Evolutionary conservation across 2,888 invertebrate genomes (phyloP), one percentile per base, ranked within the genome.

Genomic region (Trachelus troglodyta): DNA sequence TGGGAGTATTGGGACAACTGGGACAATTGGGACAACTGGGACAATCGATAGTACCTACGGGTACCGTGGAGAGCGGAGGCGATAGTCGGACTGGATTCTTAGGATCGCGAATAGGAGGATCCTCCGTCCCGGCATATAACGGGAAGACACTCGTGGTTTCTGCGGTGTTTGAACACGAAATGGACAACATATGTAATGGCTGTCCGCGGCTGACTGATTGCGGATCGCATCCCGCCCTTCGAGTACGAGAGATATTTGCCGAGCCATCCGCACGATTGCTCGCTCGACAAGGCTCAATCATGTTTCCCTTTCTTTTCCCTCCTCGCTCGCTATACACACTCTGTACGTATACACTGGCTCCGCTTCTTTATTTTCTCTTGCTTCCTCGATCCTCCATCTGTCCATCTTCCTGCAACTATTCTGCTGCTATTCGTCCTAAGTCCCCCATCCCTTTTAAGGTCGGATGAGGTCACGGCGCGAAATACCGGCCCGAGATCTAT

Each of bases 151-250:
- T 69, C 75, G 76, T 78, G 83, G 81, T 84, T 85, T 77, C 74
- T 33, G 69, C 83, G 83, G 84, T 90, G 89, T 90, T 90, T 90
- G 90, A 89, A 87, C 88, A 84, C 85, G 88, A 87, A 91, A 91
- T 90, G 91, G 90, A 91, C 90, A 88, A 90, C 90, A 90, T 90
- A 85, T 89, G 91, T 90, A 90, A 88, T 88, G 88, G 86, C 86
- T 87, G 88, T 89, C 87, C 83, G 77, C 83, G 86, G 83, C 85
- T 88, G 89, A 90, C 88, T 85, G 91, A 90, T 90, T 86, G 87
- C 83, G 81, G 81, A 80, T 80, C 83, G 81, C 78, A 77, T 75
- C 73, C 77, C 40, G 69, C n/a, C 35, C n/a, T 73, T 71, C n/a
- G 78, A 75, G 33, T 69, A 15, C 75, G 69, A 76, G 73, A 78